Percentiles rank a stretch among this genome's conserved stretches.
phyloP scores from a whole-genome alignment of 2,113 vertebrate species.

The Elephas maximus region DNA sequence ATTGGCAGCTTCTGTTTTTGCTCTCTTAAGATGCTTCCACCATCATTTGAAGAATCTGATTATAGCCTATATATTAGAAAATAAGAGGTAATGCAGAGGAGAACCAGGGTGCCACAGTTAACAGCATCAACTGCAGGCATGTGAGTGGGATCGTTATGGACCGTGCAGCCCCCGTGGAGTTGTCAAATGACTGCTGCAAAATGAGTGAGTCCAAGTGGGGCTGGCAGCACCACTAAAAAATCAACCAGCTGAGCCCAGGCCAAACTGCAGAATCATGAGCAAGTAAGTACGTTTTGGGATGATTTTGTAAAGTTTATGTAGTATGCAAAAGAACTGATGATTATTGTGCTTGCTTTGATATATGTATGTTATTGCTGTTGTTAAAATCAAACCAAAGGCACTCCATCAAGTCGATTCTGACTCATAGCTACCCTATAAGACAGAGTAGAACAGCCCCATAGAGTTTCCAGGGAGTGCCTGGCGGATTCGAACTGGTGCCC shows the following conservation, averaged over 20 bases:
- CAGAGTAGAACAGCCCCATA: too few species aligned
- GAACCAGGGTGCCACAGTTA: not conserved
- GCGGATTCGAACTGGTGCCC: too few species aligned
- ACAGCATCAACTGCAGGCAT: not conserved
- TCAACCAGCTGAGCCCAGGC: too few species aligned
- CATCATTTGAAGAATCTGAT: not conserved
- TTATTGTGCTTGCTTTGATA: constrained; percentile 8
- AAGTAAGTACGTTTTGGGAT: not conserved
- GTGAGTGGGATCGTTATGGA: not conserved
- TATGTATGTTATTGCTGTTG: not conserved
- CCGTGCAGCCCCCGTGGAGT: not conserved
- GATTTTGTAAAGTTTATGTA: not conserved
- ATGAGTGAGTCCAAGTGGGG: not conserved
- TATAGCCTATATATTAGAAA: not conserved
- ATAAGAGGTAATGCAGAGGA: not conserved
- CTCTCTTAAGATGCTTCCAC: not conserved
- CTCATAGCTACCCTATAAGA: too few species aligned
- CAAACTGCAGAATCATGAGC: not conserved
- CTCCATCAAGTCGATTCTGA: too few species aligned
- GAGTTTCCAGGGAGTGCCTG: too few species aligned
- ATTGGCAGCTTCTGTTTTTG: not conserved
- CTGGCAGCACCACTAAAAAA: not conserved
- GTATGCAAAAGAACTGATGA: not conserved
- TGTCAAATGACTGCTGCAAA: not conserved
- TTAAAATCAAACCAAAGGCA: too few species aligned